Conservation (phyloP, 2,888 invertebrate species). For the Agrochola lota region DNA sequence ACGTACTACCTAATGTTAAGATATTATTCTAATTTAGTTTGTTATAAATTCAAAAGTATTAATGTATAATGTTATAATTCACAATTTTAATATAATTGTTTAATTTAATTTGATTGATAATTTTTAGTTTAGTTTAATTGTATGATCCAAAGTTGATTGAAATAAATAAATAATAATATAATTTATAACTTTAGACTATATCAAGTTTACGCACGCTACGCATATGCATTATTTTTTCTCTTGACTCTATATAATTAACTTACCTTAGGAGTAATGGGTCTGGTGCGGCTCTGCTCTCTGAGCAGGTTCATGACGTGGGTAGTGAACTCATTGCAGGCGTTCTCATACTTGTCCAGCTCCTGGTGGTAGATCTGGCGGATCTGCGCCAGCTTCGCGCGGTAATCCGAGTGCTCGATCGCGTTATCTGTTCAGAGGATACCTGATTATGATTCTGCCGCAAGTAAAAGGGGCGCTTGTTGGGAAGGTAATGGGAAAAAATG, state of each 20-base stretch:
- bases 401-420: conserved; percentile 99
- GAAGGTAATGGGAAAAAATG: not conserved
- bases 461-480: not conserved
- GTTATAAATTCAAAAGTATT: too few relatives aligned
- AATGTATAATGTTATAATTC: too few relatives aligned
- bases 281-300: conserved; percentile 98
- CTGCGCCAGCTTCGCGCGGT: conserved; percentile 99
- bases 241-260: not conserved
- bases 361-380: conserved; percentile 99
- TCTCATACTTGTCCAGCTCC: conserved; percentile 99
- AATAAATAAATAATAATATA: too few relatives aligned
- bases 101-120: too few relatives aligned
- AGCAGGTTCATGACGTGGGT: conserved; percentile 99
- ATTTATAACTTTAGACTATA: not conserved
- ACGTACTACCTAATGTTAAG: too few relatives aligned
- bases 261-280: conserved; percentile 98
- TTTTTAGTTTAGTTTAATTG: too few relatives aligned
- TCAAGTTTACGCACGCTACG: not conserved
- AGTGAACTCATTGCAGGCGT: conserved; percentile 99
- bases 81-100: too few relatives aligned
- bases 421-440: conserved; percentile 91
- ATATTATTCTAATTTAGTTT: too few relatives aligned
- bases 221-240: not conserved
- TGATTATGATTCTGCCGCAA: not conserved
- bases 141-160: too few relatives aligned